phyloP scores from a whole-genome alignment of 2,797 vertebrate species.

The Melanotaenia maccullochi region DNA sequence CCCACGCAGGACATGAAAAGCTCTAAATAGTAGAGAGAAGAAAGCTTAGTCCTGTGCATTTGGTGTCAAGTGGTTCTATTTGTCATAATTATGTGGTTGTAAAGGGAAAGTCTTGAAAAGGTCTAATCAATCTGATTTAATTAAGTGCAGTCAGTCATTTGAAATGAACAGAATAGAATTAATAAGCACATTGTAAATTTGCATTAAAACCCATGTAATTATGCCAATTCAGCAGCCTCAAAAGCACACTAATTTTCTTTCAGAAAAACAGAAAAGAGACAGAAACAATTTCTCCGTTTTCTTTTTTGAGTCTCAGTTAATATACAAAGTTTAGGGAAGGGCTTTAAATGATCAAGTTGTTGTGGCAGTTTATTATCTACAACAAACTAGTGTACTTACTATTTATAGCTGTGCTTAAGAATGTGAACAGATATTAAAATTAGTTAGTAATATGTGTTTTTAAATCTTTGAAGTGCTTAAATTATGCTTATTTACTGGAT shows the following conservation, averaged over 20 bases:
- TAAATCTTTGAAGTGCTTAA: too few species aligned
- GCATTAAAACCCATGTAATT: conserved; percentile 87
- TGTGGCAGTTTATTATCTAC: not conserved
- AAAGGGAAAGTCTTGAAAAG: conserved; percentile 85
- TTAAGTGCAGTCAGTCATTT: conserved; percentile 90
- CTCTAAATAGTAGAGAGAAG: conserved; percentile 59
- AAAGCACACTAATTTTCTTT: conserved; percentile 59
- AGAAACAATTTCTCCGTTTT: conserved; percentile 46
- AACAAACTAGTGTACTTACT: not conserved
- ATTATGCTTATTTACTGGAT: too few species aligned
- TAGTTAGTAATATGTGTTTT: too few species aligned
- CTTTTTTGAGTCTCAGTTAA: conserved; percentile 49
- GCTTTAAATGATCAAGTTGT: conserved; percentile 36
- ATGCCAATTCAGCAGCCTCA: conserved; percentile 82
- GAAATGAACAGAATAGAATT: conserved; percentile 89
- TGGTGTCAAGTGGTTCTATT: conserved; percentile 85
- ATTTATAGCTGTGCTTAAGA: conserved; percentile 1
- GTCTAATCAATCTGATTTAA: conserved; percentile 91
- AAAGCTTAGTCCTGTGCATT: conserved; percentile 72
- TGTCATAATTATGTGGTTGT: conserved; percentile 89
- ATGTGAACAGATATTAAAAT: conserved; percentile 10
- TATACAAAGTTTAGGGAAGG: conserved; percentile 21
- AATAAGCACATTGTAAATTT: conserved; percentile 89
- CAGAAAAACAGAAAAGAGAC: conserved; percentile 61
- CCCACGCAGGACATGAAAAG: conserved; percentile 46